Evolutionary conservation across 1,140 invertebrate genomes (phyloP), one percentile per base, ranked within the genome.

Genomic region (Drosophila ogumai): DNA sequence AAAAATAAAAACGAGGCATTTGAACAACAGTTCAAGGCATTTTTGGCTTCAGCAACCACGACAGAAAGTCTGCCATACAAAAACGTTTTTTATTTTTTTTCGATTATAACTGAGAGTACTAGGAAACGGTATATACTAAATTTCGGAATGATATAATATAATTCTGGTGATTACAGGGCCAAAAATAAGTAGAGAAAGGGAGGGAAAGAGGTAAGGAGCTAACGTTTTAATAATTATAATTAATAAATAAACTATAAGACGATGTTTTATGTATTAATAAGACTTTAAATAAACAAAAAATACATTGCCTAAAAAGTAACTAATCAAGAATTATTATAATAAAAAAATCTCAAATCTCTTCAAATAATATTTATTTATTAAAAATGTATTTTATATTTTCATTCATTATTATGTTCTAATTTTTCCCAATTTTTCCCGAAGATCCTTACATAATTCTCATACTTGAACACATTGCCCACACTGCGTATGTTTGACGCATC

Each of bases 401-500:
- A 28, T 28, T 28, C 6, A 28, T 28, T 28, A 28, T 28, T 28
- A 28, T 28, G 0, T 28, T 28, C 0, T 28, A 43, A 17, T 12
- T 22, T 22, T 47, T 12, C 2, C 8, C 8, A 1, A 49, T 8
- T 19, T 49, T 17, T 31, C 25, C 0, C 6, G n/a, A 32, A n/a
- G 8, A 54, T 22, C 34, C 36, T 64, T 64, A 69, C 61, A 66
- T 69, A 69, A 69, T 63, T 47, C 7, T 12, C 28, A 49, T 25
- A 32, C 13, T 65, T 49, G n/a, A 34, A 47, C 13, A 5, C 52
- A 55, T n/a, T 5, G 32, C 32, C 59, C 49, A 47, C 65, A 50
- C 25, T 74, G 80, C 79, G 80, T 82, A 82, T 77, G 56, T 52
- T 34, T 59, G 50, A 80, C 65, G 58, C 69, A 69, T 82, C 43